A percentile compares a stretch with the other conserved stretches of the same genome.
phyloP scores from a whole-genome alignment of 2,797 vertebrate genomes.

The Pangasius mekongensis region DNA sequence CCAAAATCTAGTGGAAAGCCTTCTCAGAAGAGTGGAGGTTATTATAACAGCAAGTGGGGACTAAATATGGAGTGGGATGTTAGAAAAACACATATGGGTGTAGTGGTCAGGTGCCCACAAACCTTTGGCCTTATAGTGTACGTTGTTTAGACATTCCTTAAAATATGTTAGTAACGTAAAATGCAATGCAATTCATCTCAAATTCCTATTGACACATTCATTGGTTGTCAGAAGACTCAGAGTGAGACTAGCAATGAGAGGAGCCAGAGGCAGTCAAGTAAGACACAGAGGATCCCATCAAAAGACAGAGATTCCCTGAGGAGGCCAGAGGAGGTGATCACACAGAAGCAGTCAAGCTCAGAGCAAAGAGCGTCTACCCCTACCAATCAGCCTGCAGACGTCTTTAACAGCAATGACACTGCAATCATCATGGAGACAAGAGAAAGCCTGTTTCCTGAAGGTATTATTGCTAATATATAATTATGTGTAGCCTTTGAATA shows the following conservation, averaged over 20 bases:
- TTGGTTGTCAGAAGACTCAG: constrained; percentile 60
- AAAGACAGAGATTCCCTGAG: constrained; percentile 63
- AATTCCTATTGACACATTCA: not conserved
- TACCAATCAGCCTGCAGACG: constrained; percentile 58
- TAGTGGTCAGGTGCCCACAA: not conserved
- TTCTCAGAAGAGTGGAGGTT: not conserved
- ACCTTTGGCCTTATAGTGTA: not conserved
- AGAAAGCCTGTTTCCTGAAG: constrained; percentile 76
- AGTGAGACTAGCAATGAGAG: constrained; percentile 66
- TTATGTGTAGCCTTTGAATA: not conserved
- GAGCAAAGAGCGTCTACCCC: constrained; percentile 53
- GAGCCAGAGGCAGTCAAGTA: constrained; percentile 61
- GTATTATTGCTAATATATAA: constrained; percentile 61
- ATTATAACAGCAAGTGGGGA: not conserved
- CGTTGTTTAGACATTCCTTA: not conserved
- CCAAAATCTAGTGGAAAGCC: not conserved
- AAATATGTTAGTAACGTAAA: not conserved
- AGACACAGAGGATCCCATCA: constrained; percentile 57
- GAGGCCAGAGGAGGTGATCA: constrained; percentile 59
- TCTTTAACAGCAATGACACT: constrained; percentile 70
- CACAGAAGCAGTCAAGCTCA: constrained; percentile 60
- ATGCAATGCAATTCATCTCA: not conserved
- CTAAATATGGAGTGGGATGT: not conserved
- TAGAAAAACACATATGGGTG: not conserved
- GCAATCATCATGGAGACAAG: constrained; percentile 73